Conservation (phyloP, 2,113 vertebrate species). For the Struthidea cinerea region DNA sequence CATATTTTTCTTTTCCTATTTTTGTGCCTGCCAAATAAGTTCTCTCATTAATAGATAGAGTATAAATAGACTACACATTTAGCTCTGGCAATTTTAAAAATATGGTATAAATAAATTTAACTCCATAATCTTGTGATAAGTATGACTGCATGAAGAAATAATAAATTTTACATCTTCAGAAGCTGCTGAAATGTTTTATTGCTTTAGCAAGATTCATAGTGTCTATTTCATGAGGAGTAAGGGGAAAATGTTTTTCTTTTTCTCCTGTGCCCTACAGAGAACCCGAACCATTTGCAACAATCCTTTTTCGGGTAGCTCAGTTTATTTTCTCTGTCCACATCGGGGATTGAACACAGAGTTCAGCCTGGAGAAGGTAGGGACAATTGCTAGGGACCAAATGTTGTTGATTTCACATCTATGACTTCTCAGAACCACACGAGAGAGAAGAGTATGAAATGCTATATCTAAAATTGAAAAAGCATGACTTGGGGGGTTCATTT, state of each 20-base stretch:
- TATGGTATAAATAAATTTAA: slow-evolving; percentile 73
- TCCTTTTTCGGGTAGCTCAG: neutral
- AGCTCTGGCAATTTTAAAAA: slow-evolving; percentile 65
- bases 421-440: neutral
- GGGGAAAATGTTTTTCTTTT: neutral
- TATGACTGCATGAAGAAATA: slow-evolving; percentile 57
- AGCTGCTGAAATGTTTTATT: slow-evolving; percentile 38
- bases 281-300: neutral
- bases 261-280: neutral
- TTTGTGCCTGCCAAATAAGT: slow-evolving; percentile 42
- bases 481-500: neutral
- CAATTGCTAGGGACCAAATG: neutral
- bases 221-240: neutral
- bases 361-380: neutral
- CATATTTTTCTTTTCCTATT: slow-evolving; percentile 53
- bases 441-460: neutral
- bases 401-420: neutral
- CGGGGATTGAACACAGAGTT: neutral
- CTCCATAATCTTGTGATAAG: slow-evolving; percentile 63
- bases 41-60: slow-evolving; percentile 67
- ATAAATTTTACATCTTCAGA: slow-evolving; percentile 50
- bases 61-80: slow-evolving; percentile 58
- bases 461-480: neutral
- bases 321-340: neutral
- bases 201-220: slow-evolving; percentile 2